A percentile compares a stretch with the other conserved stretches of the same genome.
Conservation (phyloP, 2,797 vertebrate species). For the Heterohyrax brucei region DNA sequence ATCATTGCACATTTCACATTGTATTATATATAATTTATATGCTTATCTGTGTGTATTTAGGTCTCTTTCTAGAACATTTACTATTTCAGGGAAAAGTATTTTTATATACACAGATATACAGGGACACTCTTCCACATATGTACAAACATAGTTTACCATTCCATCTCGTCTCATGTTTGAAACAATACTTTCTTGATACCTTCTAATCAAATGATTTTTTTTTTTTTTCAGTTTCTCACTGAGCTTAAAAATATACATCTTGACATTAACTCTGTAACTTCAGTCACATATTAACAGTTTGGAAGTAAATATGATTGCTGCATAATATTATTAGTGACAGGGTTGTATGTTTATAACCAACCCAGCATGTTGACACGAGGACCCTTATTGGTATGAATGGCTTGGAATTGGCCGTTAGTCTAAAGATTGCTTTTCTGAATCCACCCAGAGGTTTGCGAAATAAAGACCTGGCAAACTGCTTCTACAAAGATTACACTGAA, state of each 20-base stretch:
- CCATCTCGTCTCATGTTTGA: background rate
- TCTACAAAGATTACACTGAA: too few species aligned
- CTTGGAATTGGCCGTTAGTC: too few species aligned
- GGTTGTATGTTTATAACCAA: background rate
- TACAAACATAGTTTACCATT: background rate
- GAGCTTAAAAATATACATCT: background rate
- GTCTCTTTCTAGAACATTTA: background rate
- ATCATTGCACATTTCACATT: background rate
- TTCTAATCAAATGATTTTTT: background rate
- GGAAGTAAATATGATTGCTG: background rate
- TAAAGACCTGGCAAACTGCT: too few species aligned
- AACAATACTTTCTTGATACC: background rate
- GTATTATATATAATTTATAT: background rate
- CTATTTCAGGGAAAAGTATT: background rate
- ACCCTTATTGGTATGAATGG: too few species aligned
- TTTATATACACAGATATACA: accelerated
- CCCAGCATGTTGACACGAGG: too few species aligned
- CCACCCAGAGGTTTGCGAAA: too few species aligned
- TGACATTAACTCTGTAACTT: background rate
- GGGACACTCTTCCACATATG: too few species aligned
- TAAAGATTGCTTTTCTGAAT: too few species aligned
- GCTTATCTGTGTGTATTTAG: background rate
- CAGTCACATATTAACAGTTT: background rate
- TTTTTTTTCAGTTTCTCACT: background rate
- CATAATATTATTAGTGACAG: background rate